Conservation (phyloP, 2,113 vertebrate genomes). For the pig (Sus scrofa) region DNA sequence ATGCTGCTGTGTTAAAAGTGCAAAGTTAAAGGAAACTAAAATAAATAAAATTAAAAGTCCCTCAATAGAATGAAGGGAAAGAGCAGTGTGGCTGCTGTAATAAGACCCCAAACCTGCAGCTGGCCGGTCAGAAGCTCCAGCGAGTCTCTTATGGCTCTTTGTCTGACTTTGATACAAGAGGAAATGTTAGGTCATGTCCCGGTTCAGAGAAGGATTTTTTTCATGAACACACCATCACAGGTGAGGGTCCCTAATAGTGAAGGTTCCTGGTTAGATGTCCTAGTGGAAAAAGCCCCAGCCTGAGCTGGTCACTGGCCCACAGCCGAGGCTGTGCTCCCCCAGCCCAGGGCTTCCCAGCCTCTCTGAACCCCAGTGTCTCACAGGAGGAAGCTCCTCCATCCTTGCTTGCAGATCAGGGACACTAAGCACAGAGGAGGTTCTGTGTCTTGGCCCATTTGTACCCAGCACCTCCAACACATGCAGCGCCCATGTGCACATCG, state of each 20-base stretch:
- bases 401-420: neutral
- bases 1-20: neutral
- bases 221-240: neutral
- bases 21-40: neutral
- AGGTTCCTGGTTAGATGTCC: neutral
- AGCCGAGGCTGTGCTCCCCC: neutral
- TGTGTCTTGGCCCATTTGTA: neutral
- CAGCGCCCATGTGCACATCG: neutral
- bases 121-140: neutral
- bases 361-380: neutral
- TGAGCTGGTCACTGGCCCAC: neutral
- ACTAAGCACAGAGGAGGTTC: neutral
- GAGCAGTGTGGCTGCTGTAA: rapidly evolving
- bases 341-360: neutral
- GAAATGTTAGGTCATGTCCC: neutral
- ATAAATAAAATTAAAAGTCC: neutral
- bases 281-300: neutral
- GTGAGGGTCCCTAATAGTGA: neutral
- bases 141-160: neutral
- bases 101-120: neutral
- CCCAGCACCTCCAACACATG: too few relatives aligned
- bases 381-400: neutral
- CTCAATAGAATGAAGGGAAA: neutral
- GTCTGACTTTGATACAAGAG: neutral
- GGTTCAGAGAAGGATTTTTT: neutral